A percentile compares a stretch with the other conserved stretches of the same genome.
Evolutionary conservation across 2,113 vertebrate species (phyloP).

Genomic region (Pelecanoides urinatrix): DNA sequence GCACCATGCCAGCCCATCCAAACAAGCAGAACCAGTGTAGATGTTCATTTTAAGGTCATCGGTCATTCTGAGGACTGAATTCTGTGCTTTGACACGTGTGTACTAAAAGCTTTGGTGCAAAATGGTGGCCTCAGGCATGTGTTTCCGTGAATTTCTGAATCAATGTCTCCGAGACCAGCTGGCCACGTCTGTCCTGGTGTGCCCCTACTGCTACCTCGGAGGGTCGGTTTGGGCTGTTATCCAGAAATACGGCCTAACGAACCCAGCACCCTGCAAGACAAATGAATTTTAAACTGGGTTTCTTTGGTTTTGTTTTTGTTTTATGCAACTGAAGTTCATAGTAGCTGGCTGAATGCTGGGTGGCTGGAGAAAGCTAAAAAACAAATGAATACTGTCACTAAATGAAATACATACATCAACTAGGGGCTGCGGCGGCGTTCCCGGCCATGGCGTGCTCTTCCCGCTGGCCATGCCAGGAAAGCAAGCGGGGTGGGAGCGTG

Average conservation of each 20-base stretch:
- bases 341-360: neutral
- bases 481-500: neutral
- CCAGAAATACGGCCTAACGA: rapidly evolving
- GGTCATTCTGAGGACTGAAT: rapidly evolving
- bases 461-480: neutral
- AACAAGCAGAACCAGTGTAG: rapidly evolving
- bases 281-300: neutral
- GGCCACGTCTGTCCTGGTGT: too few relatives aligned
- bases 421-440: neutral
- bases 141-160: neutral
- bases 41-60: too few relatives aligned
- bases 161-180: neutral
- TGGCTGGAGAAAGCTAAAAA: neutral
- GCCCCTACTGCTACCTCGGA: rapidly evolving
- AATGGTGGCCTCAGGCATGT: rapidly evolving
- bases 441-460: rapidly evolving
- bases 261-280: rapidly evolving
- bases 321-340: neutral
- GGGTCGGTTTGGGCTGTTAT: rapidly evolving
- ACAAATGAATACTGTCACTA: rapidly evolving
- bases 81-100: rapidly evolving
- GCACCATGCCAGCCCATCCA: rapidly evolving
- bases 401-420: rapidly evolving
- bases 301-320: conserved; percentile 25
- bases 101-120: neutral